Evolutionary conservation across 1,140 invertebrate genomes (phyloP), one percentile per base, ranked within the genome.

Genomic region (Delia radicum): DNA sequence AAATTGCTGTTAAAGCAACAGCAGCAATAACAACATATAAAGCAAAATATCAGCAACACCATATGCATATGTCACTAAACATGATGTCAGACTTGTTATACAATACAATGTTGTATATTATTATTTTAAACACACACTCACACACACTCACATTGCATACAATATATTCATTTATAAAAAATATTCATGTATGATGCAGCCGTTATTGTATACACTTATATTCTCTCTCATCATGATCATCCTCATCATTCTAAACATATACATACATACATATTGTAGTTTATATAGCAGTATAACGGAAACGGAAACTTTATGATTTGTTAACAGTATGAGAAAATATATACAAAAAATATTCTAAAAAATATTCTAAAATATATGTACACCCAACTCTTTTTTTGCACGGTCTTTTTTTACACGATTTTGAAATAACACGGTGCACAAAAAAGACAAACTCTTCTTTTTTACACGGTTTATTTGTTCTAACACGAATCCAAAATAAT

Each of bases 241-340:
- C n/a, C 18, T 55, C 48, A 55, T 55, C 48, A 55, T 55, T 55
- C 48, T 55, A 55, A 55, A 21, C 18, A 55, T 55, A 55, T 55
- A 55, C n/a, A 55, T 18, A 21, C 15, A 33, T 21, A 69, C 18
- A 18, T 55, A 21, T 37, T 7, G 8, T 10, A 21, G 48, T 24
- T 7, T 55, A 5, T 21, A 55, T 55, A 10, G 5, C n/a, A 21
- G 10, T 69, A 21, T 69, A 69, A 33, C 65, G 65, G 65, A 69
- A 69, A 21, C 65, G 65, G 65, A 69, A 69, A 69, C 65, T 69
- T 69, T 69, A 69, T 69, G 65, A 69, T 69, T 69, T 69, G 65
- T 69, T 69, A 69, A 69, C 65, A 33, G 65, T 69, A 33, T 33
- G 31, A 67, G 18, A 13, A 29, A 65, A 18, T n/a, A n/a, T n/a